phyloP scores from a whole-genome alignment of 2,113 vertebrate genomes.

The Prunella himalayana region DNA sequence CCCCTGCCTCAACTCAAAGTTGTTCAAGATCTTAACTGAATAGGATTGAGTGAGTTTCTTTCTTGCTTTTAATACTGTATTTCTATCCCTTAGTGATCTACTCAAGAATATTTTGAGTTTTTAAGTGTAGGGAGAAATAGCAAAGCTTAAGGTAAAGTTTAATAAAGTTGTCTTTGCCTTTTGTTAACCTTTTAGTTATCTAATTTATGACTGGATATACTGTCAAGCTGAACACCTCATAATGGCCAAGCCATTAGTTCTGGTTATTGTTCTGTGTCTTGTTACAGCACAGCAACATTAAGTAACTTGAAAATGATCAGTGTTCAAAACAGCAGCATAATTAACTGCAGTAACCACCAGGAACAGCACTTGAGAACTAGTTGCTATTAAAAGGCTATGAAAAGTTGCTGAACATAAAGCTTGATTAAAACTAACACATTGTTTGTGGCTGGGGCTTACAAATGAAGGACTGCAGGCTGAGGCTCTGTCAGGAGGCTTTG shows the following conservation, averaged over 20 bases:
- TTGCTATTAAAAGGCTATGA: not conserved
- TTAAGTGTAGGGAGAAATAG: not conserved
- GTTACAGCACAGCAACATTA: not conserved
- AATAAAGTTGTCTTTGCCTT: not conserved
- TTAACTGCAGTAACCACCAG: not conserved
- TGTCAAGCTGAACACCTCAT: not conserved
- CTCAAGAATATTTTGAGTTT: not conserved
- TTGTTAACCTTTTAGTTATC: not conserved
- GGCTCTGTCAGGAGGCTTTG: not conserved
- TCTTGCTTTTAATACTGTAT: not conserved
- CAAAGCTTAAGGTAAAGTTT: not conserved
- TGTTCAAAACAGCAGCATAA: not conserved
- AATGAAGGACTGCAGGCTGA: not conserved
- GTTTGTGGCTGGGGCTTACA: not conserved
- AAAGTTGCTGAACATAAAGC: not conserved
- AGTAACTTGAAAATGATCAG: not conserved
- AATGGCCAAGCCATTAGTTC: not conserved
- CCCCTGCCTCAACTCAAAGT: not conserved
- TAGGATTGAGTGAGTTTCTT: not conserved
- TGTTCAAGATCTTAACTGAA: not conserved
- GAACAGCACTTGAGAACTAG: not conserved
- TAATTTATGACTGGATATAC: not conserved
- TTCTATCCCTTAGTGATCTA: not conserved
- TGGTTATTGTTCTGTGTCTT: not conserved
- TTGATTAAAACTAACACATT: not conserved